phyloP scores from a whole-genome alignment of 37 sponge, comb jelly and placozoan genomes.

The Eunapius fragilis region DNA sequence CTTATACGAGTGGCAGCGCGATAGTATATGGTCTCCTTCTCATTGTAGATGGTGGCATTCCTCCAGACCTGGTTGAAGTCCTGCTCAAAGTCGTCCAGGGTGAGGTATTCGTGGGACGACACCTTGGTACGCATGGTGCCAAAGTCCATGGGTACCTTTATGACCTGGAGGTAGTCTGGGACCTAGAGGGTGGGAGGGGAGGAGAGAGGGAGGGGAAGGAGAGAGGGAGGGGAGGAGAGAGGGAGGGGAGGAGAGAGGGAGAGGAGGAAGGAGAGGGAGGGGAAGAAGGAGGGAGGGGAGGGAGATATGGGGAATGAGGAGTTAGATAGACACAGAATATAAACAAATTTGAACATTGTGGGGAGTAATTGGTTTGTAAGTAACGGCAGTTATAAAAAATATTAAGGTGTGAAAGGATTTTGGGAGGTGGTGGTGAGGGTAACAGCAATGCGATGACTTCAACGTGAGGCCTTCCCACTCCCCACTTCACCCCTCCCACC shows the following conservation, averaged over 20 bases:
- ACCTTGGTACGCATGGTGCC: conserved; percentile 84
- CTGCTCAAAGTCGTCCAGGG: conserved; percentile 83
- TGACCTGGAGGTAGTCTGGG: conserved; percentile 90
- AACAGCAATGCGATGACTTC: too few species aligned
- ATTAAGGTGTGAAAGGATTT: too few species aligned
- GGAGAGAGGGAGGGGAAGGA: neutral
- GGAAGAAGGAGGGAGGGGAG: neutral
- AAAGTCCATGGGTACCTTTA: conserved; percentile 95
- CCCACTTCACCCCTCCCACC: too few species aligned
- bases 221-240: conserved; percentile 3
- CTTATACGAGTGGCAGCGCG: conserved; percentile 82
- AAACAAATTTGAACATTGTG: too few species aligned
- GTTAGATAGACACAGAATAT: too few species aligned
- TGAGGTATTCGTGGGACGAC: conserved; percentile 67
- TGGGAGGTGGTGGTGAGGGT: too few species aligned
- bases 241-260: neutral
- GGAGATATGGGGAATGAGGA: neutral
- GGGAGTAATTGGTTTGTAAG: too few species aligned
- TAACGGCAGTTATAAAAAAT: too few species aligned
- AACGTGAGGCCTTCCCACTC: too few species aligned
- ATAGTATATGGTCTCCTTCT: conserved; percentile 88
- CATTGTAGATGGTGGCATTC: conserved; percentile 94
- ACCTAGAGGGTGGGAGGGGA: conserved; percentile 58
- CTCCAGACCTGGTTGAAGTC: conserved; percentile 89
- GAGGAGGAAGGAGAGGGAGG: neutral